Conservation (phyloP, 2,888 invertebrate genomes). For the Caradrina kadenii region DNA sequence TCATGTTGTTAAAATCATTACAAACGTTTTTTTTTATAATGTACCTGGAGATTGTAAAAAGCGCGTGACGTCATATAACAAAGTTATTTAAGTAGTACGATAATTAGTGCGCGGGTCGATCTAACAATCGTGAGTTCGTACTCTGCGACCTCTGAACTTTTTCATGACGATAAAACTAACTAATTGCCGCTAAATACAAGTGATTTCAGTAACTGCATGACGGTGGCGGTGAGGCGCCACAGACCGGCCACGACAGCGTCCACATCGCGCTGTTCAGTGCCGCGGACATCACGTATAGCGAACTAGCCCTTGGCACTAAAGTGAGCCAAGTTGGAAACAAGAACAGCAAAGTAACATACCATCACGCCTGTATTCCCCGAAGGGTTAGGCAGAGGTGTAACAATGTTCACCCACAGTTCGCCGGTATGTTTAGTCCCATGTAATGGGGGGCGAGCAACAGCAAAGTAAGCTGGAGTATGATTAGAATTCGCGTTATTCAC, state of each 20-base stretch:
- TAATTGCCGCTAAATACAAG: conserved; percentile 24
- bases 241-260: too few species aligned
- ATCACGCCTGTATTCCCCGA: too few species aligned
- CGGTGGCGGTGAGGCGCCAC: too few species aligned
- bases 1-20: not conserved
- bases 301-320: not conserved
- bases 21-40: not conserved
- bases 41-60: not conserved
- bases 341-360: not conserved
- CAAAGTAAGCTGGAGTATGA: not conserved
- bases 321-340: not conserved
- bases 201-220: too few species aligned
- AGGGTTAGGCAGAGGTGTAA: too few species aligned
- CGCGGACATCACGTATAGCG: not conserved
- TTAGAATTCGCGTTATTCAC: not conserved
- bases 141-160: conserved; percentile 14
- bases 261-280: not conserved
- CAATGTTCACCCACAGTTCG: too few species aligned
- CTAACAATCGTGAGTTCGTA: conserved; percentile 9
- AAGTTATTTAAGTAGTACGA: conserved; percentile 20
- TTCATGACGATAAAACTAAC: conserved; percentile 21
- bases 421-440: too few species aligned
- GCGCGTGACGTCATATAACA: not conserved
- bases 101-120: conserved; percentile 15
- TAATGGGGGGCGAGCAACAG: too few species aligned